Base-by-base conservation (phyloP, 1,140 invertebrate species). In the Atta cephalotes region DNA sequence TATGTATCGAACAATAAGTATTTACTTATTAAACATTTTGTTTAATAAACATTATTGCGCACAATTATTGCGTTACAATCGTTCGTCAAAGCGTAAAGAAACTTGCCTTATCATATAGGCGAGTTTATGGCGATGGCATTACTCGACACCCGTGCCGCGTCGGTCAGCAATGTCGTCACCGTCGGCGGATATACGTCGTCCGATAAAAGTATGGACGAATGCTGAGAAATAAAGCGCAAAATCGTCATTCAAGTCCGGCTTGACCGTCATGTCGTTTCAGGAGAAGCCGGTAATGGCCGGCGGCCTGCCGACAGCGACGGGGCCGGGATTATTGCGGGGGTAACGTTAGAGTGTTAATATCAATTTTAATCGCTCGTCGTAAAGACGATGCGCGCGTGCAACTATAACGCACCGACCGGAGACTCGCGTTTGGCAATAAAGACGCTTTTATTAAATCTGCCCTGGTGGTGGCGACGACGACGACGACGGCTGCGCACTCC, bases 301-400 rank as follows among this genome's bases (percentile, higher is more conserved):
- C 74, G 60, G 35, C 53, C 58, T 66, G 82, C 72, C 82, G 60
- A 49, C 82, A 58, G n/a, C 82, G 71, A 53, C 45, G 49, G 62
- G 62, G 35, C n/a, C 74, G 49, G 66, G 80, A 84, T 84, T 84
- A 84, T 76, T 66, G 82, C 82, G 45, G 74, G 60, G 77, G 65
- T 58, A 85, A 79, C 65, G 70, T 80, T 79, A 58, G 77, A 60
- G 77, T 87, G 91, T 91, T 92, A 92, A 92, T 92, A 89, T 89
- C 87, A 88, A 88, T 92, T 92, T 92, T 92, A 92, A 92, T 92
- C 90, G 91, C 88, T 90, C 85, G 78, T 92, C 92, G 88, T 92
- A 92, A 92, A 92, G 78, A 66, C 74, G 72, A 71, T 79, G 39
- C 74, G 77, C 80, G 78, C 62, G 77, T 58, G 79, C 60, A 72